Conservation (phyloP, 53 echinoderm and acorn worm species). For the Arbacia lixula region DNA sequence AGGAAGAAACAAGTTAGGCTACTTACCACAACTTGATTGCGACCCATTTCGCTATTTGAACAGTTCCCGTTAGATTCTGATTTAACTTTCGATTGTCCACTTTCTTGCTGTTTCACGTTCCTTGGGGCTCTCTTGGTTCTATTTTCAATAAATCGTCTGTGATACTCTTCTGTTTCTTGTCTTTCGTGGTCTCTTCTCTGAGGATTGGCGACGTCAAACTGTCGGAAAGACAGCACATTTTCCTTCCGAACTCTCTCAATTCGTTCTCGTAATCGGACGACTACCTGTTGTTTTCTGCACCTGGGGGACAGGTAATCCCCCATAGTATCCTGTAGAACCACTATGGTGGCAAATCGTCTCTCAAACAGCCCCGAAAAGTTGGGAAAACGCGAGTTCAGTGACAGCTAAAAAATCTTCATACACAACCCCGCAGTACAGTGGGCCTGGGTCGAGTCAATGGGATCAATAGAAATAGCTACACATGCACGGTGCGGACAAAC, state of each 20-base stretch:
- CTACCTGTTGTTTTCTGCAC: slow-evolving; percentile 65
- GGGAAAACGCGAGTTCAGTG: slow-evolving; percentile 32
- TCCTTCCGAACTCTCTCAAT: slow-evolving; percentile 67
- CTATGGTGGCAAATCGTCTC: slow-evolving; percentile 73
- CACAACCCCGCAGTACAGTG: neutral
- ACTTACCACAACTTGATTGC: slow-evolving; percentile 60
- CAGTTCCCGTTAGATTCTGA: slow-evolving; percentile 57
- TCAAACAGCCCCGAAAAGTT: slow-evolving; percentile 57
- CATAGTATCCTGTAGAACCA: slow-evolving; percentile 76
- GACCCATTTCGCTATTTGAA: slow-evolving; percentile 61
- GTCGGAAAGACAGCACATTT: slow-evolving; percentile 34
- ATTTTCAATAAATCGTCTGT: slow-evolving; percentile 65
- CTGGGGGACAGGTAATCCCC: slow-evolving; percentile 88
- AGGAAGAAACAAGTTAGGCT: slow-evolving; percentile 28
- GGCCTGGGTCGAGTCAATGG: neutral
- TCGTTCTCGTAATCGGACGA: slow-evolving; percentile 68
- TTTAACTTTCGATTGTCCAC: slow-evolving; percentile 77
- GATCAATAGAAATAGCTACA: slow-evolving; percentile 8
- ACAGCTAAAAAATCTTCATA: neutral
- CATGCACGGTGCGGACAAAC: neutral
- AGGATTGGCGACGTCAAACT: slow-evolving; percentile 46
- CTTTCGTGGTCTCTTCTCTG: slow-evolving; percentile 64
- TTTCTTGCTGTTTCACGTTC: slow-evolving; percentile 70
- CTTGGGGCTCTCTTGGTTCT: slow-evolving; percentile 68
- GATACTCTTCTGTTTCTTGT: slow-evolving; percentile 58